phyloP scores from a whole-genome alignment of 2,113 vertebrate genomes.

The Protobothrops mucrosquamatus region DNA sequence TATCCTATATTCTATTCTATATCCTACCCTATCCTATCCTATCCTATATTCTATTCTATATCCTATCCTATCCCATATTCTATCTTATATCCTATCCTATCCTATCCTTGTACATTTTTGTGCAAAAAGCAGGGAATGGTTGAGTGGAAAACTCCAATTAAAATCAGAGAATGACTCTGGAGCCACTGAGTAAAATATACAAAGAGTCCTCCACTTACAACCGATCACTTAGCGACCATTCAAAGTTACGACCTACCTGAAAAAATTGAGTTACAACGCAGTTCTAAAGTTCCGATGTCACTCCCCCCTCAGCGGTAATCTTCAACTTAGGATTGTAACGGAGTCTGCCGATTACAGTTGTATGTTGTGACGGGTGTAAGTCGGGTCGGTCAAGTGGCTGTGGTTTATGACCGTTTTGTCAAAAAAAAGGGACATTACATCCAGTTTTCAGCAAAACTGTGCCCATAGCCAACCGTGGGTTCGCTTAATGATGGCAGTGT shows the following conservation, averaged over 20 bases:
- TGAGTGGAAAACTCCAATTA: not conserved
- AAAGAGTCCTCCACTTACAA: not conserved
- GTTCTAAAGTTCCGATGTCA: not conserved
- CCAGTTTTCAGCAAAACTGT: not conserved
- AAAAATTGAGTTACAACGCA: not conserved
- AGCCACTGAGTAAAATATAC: not conserved
- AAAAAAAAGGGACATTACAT: not conserved
- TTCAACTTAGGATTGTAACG: not conserved
- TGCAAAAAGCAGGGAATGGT: not conserved
- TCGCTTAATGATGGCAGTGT: not conserved
- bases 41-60: too few relatives aligned
- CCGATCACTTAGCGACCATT: not conserved
- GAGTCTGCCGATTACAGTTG: not conserved
- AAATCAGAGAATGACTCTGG: not conserved
- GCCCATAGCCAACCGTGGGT: not conserved
- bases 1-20: too few relatives aligned
- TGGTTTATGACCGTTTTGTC: too few relatives aligned
- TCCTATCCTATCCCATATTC: too few relatives aligned
- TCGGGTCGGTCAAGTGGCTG: not conserved
- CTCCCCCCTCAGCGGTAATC: not conserved
- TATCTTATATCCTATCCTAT: too few relatives aligned
- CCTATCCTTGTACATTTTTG: not conserved
- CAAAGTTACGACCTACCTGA: not conserved
- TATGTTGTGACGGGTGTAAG: not conserved
- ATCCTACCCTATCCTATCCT: too few relatives aligned